Percentiles rank a stretch among this genome's conserved stretches.
Evolutionary conservation across 2,888 invertebrate genomes (phyloP).

Genomic region (Drosophila koepferae): DNA sequence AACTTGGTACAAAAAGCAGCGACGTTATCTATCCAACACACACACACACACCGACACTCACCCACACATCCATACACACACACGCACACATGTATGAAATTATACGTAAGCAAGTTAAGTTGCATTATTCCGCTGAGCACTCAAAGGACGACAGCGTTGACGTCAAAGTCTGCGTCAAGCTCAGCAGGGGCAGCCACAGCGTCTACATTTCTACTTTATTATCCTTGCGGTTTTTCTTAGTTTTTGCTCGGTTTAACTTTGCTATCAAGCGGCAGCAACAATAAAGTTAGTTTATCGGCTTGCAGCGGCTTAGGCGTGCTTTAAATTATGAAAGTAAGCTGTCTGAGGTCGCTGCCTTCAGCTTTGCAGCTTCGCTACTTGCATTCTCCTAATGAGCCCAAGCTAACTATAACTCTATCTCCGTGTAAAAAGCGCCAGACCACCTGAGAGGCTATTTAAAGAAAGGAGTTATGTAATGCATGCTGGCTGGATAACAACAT

Average conservation of each 20-base stretch:
- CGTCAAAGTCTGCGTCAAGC: constrained; percentile 41
- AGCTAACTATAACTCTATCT: neutral
- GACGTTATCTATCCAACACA: constrained; percentile 60
- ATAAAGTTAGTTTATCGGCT: constrained; percentile 61
- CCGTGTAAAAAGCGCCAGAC: neutral
- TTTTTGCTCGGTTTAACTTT: constrained; percentile 60
- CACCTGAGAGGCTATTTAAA: constrained; percentile 3
- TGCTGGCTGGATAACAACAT: constrained; percentile 19
- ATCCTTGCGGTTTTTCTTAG: constrained; percentile 70
- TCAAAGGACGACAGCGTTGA: constrained; percentile 43
- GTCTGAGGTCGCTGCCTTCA: constrained; percentile 38
- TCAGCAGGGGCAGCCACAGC: constrained; percentile 25
- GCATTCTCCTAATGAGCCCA: constrained; percentile 30
- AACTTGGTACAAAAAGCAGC: constrained; percentile 67
- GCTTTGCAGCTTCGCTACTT: constrained; percentile 13
- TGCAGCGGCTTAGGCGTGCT: constrained; percentile 62
- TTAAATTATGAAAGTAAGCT: constrained; percentile 73
- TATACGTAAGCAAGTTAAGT: constrained; percentile 42
- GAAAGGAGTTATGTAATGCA: constrained; percentile 25
- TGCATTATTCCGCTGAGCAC: constrained; percentile 51
- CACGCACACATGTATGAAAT: constrained; percentile 18
- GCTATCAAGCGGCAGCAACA: constrained; percentile 45
- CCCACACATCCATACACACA: constrained; percentile 16
- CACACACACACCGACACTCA: constrained; percentile 17
- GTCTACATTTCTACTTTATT: constrained; percentile 65